phyloP scores from a whole-genome alignment of 2,888 invertebrate genomes.

The Acronicta aceris region DNA sequence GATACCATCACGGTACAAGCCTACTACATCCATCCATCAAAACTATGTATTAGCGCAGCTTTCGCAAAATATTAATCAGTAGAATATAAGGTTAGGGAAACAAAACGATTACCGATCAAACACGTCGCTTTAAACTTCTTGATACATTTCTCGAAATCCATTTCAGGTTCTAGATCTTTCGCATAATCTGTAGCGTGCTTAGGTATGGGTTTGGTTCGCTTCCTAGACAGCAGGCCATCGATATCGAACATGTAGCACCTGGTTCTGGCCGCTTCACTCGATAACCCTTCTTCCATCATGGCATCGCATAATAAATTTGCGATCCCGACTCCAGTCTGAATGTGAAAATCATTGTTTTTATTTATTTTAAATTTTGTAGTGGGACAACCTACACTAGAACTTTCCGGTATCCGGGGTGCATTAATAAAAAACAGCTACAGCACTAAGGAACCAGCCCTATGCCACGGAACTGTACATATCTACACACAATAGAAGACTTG shows the following conservation, averaged over 20 bases:
- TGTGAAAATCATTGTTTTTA: not conserved
- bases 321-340: conserved; percentile 95
- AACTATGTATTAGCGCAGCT: too few relatives aligned
- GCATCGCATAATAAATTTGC: conserved; percentile 95
- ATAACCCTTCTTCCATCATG: conserved; percentile 91
- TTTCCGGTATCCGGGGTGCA: too few relatives aligned
- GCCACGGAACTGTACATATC: too few relatives aligned
- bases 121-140: conserved; percentile 93
- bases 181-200: conserved; percentile 91
- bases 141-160: conserved; percentile 93
- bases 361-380: too few relatives aligned
- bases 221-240: conserved; percentile 93
- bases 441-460: too few relatives aligned
- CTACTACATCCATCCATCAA: too few relatives aligned
- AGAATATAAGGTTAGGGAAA: too few relatives aligned
- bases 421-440: too few relatives aligned
- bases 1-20: too few relatives aligned
- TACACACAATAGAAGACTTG: too few relatives aligned
- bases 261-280: conserved; percentile 91
- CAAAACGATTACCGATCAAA: conserved; percentile 91
- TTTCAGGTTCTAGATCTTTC: conserved; percentile 92
- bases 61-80: too few relatives aligned
- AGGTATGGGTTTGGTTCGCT: conserved; percentile 89
- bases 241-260: conserved; percentile 98
- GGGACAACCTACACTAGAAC: too few relatives aligned